Evolutionary conservation across 2,797 vertebrate species (phyloP), one percentile per base, ranked within the genome.

Genomic region (Periophthalmus magnuspinnatus): DNA sequence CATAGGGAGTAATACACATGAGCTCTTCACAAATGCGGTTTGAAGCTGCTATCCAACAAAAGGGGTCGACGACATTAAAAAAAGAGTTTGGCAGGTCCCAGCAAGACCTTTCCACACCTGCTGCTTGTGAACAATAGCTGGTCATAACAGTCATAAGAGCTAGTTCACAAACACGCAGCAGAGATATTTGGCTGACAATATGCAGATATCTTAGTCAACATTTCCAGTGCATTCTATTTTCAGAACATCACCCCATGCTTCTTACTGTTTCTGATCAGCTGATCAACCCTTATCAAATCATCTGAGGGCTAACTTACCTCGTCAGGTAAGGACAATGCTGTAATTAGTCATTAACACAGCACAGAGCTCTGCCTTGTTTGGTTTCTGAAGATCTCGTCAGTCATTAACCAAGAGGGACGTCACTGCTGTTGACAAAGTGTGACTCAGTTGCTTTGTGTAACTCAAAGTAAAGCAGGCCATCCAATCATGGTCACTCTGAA

Each of bases 361-460:
- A 84, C 80, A 88, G 81, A 81, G 67, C 71, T 69, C 73, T 6
- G 77, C 83, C 84, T 92, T 90, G 88, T 90, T 85, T 74, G 0
- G 73, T 3, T 67, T 78, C 76, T 10, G 74, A 82, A 80, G 81
- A 73, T 69, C 87, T 84, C 71, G 74, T 91, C 89, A 92, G 72
- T 92, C 86, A 93, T 93, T 93, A 93, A 93, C 92, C 80, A 80
- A 77, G 84, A 83, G 73, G 80, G 81, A 85, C 79, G 57, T 83
- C 70, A 58, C 75, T 77, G 59, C 74, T 90, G 86, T 89, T 88
- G 87, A 91, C 88, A 83, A 85, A 80, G 88, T 81, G 80, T 91
- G 91, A 91, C 78, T 90, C 89, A 87, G 79, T 73, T 10, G 78
- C 77, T 89, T 84, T 84, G 82, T 80, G 83, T 41, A 82, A 86